Percentiles rank a stretch among this genome's conserved stretches.
These are phyloP conservation scores for Conus canariensis DNA, from an alignment of 2,888 invertebrate genomes.

Conservation along the genomic window DNA sequence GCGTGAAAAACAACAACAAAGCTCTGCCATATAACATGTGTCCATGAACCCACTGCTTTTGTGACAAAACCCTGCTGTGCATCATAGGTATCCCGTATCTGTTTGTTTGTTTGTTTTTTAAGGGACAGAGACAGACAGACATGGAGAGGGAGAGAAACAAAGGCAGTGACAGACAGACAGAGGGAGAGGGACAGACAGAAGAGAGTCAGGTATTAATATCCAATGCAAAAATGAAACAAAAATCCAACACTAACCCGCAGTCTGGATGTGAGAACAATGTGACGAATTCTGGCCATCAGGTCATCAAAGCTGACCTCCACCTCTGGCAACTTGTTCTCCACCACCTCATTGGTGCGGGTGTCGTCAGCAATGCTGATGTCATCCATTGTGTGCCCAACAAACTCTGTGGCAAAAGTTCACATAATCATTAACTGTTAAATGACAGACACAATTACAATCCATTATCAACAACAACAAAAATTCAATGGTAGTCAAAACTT, in stretches of 20 bases:
- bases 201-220: too few relatives aligned
- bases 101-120: too few relatives aligned
- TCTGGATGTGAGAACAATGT: conserved; percentile 75
- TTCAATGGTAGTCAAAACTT: too few relatives aligned
- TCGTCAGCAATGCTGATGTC: conserved; percentile 63
- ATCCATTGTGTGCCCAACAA: conserved; percentile 73
- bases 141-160: neutral
- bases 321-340: conserved; percentile 56
- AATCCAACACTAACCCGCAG: conserved; percentile 67
- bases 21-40: too few relatives aligned
- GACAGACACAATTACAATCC: neutral
- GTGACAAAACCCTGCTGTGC: too few relatives aligned
- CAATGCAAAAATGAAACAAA: neutral
- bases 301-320: conserved; percentile 72
- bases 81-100: too few relatives aligned
- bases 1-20: too few relatives aligned
- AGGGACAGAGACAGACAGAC: neutral
- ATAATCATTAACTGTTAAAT: neutral
- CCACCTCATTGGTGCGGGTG: conserved; percentile 58
- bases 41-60: too few relatives aligned
- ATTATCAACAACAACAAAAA: neutral
- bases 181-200: neutral
- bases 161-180: too few relatives aligned
- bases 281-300: conserved; percentile 76
- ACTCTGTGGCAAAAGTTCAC: conserved; percentile 57